Evolutionary conservation across 2,797 vertebrate genomes (phyloP).

Genomic region (Falco biarmicus): DNA sequence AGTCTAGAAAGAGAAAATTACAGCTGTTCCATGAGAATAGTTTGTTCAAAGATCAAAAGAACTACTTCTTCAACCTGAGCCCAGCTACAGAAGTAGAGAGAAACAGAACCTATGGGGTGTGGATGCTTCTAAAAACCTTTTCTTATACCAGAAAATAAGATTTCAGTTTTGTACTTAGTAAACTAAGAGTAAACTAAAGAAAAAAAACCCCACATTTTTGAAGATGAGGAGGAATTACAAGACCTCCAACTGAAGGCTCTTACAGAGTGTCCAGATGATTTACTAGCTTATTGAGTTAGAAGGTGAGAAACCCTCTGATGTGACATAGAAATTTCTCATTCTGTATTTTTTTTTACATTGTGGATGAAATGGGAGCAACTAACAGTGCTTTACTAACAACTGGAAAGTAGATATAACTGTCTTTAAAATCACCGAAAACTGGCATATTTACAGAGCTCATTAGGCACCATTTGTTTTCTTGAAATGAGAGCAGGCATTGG

Average conservation of each 20-base stretch:
- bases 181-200: background rate
- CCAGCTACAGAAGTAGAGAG: background rate
- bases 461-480: background rate
- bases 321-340: background rate
- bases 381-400: background rate
- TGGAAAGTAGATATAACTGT: background rate
- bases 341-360: background rate
- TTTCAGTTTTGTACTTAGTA: background rate
- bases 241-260: background rate
- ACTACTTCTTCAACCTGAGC: background rate
- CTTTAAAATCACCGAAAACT: background rate
- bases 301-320: background rate
- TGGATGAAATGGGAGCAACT: background rate
- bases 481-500: background rate
- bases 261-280: background rate
- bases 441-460: background rate
- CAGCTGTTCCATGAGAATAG: background rate
- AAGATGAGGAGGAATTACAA: background rate
- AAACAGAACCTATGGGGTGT: background rate
- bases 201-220: background rate
- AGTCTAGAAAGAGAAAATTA: constrained; percentile 16
- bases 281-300: background rate
- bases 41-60: constrained; percentile 14
- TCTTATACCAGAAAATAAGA: background rate
- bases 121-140: background rate